Conservation (phyloP, 2,888 invertebrate species). For the Spodoptera picta region DNA sequence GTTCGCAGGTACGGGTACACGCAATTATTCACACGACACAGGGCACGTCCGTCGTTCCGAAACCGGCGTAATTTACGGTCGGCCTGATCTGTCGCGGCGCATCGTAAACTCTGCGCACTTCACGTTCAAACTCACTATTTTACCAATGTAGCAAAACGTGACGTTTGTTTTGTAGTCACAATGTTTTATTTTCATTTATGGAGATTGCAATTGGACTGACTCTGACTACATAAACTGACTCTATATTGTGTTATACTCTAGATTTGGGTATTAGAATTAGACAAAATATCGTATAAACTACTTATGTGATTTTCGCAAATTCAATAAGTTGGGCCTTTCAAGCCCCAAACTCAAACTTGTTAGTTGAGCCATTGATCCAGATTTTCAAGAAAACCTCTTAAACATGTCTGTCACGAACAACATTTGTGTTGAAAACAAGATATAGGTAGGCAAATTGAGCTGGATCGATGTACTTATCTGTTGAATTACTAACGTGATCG, state of each 20-base stretch:
- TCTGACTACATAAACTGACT: conserved; percentile 32
- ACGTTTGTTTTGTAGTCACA: conserved; percentile 43
- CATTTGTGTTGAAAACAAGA: no score
- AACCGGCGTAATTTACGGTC: conserved; percentile 64
- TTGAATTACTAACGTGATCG: no score
- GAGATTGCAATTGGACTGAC: conserved; percentile 15
- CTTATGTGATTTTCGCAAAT: no score
- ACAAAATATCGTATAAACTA: no score
- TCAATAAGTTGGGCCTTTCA: no score
- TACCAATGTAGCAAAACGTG: conserved; percentile 60
- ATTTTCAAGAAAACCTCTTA: no score
- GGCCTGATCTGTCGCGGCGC: conserved; percentile 58
- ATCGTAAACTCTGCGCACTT: conserved; percentile 64
- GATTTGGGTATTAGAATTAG: conserved; percentile 8
- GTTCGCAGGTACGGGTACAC: conserved; percentile 33
- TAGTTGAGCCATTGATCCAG: no score
- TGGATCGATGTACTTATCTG: no score
- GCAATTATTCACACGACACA: conserved; percentile 58
- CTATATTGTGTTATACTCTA: conserved; percentile 7
- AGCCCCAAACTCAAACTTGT: no score
- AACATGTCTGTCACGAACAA: no score
- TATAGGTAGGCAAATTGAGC: no score
- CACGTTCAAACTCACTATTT: conserved; percentile 56
- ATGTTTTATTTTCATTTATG: conserved; percentile 54
- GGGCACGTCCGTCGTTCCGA: conserved; percentile 57